Conservation (phyloP, 2,888 invertebrate species). For the Microctonus hyperodae region DNA sequence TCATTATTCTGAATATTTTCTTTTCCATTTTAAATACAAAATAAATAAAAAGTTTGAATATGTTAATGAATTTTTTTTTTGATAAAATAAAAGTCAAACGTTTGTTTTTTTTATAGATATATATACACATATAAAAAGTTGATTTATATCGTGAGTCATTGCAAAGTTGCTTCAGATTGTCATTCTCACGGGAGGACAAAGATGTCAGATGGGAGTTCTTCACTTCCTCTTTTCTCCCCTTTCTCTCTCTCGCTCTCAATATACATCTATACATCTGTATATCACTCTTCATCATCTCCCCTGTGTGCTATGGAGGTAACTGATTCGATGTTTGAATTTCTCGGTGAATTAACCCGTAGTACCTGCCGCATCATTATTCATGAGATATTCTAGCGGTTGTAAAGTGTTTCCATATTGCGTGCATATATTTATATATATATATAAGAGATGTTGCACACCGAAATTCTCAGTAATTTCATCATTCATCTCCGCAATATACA, state of each 20-base stretch:
- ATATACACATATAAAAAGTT: background rate
- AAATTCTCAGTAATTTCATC: too few species aligned
- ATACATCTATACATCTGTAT: too few species aligned
- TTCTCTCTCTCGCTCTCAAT: background rate
- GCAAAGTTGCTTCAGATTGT: background rate
- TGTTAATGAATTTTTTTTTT: too few species aligned
- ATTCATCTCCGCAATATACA: too few species aligned
- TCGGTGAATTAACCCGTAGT: constrained; percentile 12
- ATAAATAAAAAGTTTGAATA: too few species aligned
- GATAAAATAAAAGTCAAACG: too few species aligned
- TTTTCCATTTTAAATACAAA: background rate
- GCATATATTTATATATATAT: constrained; percentile 5
- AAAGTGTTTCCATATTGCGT: constrained; percentile 7
- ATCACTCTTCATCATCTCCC: constrained; percentile 28
- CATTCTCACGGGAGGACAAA: background rate
- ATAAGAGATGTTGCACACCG: background rate
- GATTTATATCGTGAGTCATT: background rate
- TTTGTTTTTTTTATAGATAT: background rate
- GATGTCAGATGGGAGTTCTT: constrained; percentile 2
- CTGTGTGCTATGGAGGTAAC: constrained; percentile 25
- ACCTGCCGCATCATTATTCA: constrained; percentile 5
- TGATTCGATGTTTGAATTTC: constrained; percentile 27
- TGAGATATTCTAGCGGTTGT: constrained; percentile 3
- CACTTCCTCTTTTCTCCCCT: background rate
- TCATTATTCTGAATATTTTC: too few species aligned